Percentiles rank a stretch among this genome's conserved stretches.
phyloP scores from a whole-genome alignment of 2,888 invertebrate genomes.

The Perizoma affinitatum region DNA sequence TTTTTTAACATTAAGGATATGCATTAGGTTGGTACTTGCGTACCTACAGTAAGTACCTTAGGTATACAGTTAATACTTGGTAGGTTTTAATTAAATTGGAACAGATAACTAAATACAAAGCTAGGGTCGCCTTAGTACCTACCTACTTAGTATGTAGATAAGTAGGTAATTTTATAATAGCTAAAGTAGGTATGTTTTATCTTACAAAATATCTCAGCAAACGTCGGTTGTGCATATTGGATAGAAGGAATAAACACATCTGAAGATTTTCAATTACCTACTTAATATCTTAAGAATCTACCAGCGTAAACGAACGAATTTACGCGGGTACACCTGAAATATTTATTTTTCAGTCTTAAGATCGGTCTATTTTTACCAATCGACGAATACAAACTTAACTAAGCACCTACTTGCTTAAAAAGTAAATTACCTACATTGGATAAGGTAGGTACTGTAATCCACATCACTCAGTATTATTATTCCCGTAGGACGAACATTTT shows the following conservation, averaged over 20 bases:
- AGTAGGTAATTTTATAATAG: too few species aligned
- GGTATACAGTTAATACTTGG: too few species aligned
- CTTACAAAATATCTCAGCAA: not conserved
- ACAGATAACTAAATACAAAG: too few species aligned
- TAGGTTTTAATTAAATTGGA: too few species aligned
- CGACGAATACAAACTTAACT: conserved; percentile 35
- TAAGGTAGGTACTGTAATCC: not conserved
- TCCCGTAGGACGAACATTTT: too few species aligned
- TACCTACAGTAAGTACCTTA: not conserved
- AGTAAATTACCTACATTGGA: conserved; percentile 1
- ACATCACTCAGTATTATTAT: conserved; percentile 32
- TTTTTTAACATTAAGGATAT: too few species aligned
- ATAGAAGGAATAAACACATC: conserved; percentile 68
- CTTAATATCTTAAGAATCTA: too few species aligned
- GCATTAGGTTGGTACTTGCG: too few species aligned
- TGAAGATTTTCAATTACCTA: conserved; percentile 53
- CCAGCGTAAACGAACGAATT: conserved; percentile 23
- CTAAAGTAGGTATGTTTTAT: not conserved
- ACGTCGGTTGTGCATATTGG: too few species aligned
- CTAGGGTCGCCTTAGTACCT: too few species aligned
- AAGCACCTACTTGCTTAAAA: conserved; percentile 7
- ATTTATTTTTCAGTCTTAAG: conserved; percentile 67
- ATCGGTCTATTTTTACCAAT: conserved; percentile 74
- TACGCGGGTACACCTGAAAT: conserved; percentile 41
- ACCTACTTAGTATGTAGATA: not conserved